Base-by-base conservation (phyloP, 1,140 invertebrate species). In the Drosophila miranda region DNA sequence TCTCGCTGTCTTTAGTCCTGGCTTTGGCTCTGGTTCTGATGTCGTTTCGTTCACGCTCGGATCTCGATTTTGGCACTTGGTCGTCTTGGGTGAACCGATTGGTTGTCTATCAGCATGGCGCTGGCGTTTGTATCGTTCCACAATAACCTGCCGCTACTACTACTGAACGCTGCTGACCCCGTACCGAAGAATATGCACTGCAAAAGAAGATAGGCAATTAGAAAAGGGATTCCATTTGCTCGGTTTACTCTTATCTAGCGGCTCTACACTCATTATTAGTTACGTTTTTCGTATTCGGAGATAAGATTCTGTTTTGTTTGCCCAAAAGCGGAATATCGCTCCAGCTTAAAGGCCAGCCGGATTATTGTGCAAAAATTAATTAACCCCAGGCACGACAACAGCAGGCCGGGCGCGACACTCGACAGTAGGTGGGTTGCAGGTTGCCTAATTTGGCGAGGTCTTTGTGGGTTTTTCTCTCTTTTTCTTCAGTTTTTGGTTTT, bases 311-410 rank as follows among this genome's bases (percentile, higher is more conserved):
- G 16, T 45, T 57, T 73, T 77, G 79, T 86, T 86, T 87, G 43
- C 55, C 69, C 46, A 72, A 64, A 67, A 49, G 60, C 61, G 70
- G 53, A 55, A 64, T 48, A 50, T 50, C 49, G 49, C 54, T 62
- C 41, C 9, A 34, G 61, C 61, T 67, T 58, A 53, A 63, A 74
- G 70, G 61, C 71, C 75, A 62, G 68, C 71, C 68, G 76, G 81
- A 73, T 84, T 80, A 79, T 75, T 75, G 73, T 86, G 77, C 68
- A 56, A 74, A 86, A 83, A 80, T 81, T 86, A 86, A 86, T 86
- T 86, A 86, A 69, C 60, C 70, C 48, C 60, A 77, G 57, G 58
- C 81, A 81, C 77, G 82, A 81, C 68, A 86, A 45, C 43, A 43
- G 28, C 34, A 38, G 34, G 34, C 34, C 11, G 34, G 34, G 13